Conservation (phyloP, 2,888 invertebrate species). For the Spodoptera littoralis region DNA sequence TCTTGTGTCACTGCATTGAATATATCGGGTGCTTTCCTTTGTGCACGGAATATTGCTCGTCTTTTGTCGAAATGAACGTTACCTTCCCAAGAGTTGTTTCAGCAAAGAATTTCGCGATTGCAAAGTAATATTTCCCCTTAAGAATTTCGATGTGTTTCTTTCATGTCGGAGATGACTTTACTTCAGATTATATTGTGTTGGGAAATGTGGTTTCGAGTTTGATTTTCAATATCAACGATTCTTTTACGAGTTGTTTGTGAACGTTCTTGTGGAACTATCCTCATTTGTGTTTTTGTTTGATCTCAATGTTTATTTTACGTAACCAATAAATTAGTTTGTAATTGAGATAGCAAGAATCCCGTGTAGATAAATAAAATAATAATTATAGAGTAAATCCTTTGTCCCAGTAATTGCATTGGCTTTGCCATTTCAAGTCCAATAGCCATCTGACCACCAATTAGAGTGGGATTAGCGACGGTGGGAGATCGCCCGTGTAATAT, state of each 20-base stretch:
- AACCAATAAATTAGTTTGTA: constrained; percentile 18
- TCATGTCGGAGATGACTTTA: constrained; percentile 86
- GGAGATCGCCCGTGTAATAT: constrained; percentile 67
- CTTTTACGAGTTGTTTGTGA: constrained; percentile 61
- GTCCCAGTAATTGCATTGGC: constrained; percentile 81
- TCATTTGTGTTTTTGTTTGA: constrained; percentile 51
- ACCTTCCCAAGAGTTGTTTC: constrained; percentile 88
- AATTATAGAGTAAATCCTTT: constrained; percentile 70
- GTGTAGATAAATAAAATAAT: constrained; percentile 49
- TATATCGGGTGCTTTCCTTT: constrained; percentile 88
- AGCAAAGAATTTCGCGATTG: constrained; percentile 87
- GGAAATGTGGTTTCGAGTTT: constrained; percentile 76
- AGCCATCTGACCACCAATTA: constrained; percentile 86
- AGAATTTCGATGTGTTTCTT: constrained; percentile 88
- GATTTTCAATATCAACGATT: constrained; percentile 71
- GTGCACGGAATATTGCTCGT: constrained; percentile 88
- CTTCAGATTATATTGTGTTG: constrained; percentile 82
- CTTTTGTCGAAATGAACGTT: constrained; percentile 88
- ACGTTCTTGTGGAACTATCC: constrained; percentile 55
- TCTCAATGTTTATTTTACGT: constrained; percentile 3
- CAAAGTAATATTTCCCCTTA: constrained; percentile 88
- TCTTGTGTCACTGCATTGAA: constrained; percentile 89
- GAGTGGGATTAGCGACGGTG: constrained; percentile 79
- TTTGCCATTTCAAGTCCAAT: constrained; percentile 85
- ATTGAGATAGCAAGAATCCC: constrained; percentile 12